phyloP scores from a whole-genome alignment of 35 echinoderm and acorn worm species.

The Apostichopus japonicus region DNA sequence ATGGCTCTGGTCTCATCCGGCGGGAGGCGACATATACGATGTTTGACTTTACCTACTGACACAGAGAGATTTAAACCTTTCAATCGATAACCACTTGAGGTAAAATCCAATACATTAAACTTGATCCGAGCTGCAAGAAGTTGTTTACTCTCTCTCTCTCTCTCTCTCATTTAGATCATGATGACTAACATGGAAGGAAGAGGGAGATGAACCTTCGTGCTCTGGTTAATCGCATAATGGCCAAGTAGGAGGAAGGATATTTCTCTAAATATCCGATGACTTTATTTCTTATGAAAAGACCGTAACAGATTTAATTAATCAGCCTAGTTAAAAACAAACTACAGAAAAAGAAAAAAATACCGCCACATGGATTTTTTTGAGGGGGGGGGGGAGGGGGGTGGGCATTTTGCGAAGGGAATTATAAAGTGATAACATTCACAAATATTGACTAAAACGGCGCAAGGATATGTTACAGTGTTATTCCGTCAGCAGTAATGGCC shows the following conservation, averaged over 20 bases:
- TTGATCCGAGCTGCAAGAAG: constrained; percentile 1
- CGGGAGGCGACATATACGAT: not conserved
- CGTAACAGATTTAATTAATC: constrained; percentile 11
- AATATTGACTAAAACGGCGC: too few species aligned
- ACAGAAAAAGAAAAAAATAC: too few species aligned
- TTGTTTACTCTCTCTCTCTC: not conserved
- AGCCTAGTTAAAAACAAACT: not conserved
- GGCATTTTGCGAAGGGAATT: too few species aligned
- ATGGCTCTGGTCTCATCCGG: too few species aligned
- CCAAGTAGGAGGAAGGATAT: not conserved
- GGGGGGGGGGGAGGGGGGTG: too few species aligned
- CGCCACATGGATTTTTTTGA: too few species aligned
- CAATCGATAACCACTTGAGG: constrained; percentile 44
- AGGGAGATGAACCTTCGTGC: not conserved
- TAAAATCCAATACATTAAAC: constrained; percentile 49
- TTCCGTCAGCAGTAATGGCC: too few species aligned
- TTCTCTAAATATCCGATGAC: too few species aligned
- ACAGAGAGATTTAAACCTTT: constrained; percentile 12
- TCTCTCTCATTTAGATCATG: not conserved
- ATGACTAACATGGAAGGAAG: constrained; percentile 8
- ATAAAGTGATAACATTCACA: too few species aligned
- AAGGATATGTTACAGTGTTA: too few species aligned
- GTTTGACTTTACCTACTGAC: constrained; percentile 27
- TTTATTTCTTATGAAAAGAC: not conserved
- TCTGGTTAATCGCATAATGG: constrained; percentile 24